Base-by-base conservation (phyloP, 2,888 invertebrate species). In the Epistrophe grossulariae region DNA sequence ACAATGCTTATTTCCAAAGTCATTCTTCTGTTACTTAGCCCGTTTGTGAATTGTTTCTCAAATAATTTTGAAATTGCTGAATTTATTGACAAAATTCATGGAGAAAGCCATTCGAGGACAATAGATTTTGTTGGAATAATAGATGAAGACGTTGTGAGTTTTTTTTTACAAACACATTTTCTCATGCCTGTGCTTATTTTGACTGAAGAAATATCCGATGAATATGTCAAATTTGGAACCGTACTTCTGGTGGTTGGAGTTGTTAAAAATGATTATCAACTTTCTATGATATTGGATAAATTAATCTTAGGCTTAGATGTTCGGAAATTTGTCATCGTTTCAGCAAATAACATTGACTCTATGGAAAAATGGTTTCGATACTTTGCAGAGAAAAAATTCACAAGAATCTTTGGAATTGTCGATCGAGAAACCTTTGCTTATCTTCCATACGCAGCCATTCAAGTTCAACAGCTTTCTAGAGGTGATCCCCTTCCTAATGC, bases 371-470 rank as follows among this genome's bases (percentile, higher is more conserved):
- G 55, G 48, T 76, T 76, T 43, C 15, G 28, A 1, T 84, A 45
- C 24, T 84, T 84, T 38, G 17, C 7, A 1, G 71, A 66, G 5
- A 35, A 60, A 2, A 72, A 80, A 48, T 80, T 84, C 10, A 72
- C 76, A 11, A 77, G 77, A 19, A 84, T 84, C n/a, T 84, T 80
- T 45, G 80, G 84, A 1, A 10, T 60, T 0, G 38, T 31, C 2
- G 38, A 11, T 4, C 19, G n/a, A 9, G 38, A 24, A 0, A 4
- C 35, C 0, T 80, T 66, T 38, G 64, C 59, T 0, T 84, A 66
- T 31, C 66, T 76, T 1, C 84, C 74, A 1, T 79, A 71, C 57
- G 57, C 64, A 4, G 28, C 66, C 13, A 59, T 24, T 1, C 28
- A n/a, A 15, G 4, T 80, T 1, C 71, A 77, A 52, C 4, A 10